Evolutionary conservation across 2,797 vertebrate genomes (phyloP), one percentile per base, ranked within the genome.

Genomic region (Phalloptychus januarius): DNA sequence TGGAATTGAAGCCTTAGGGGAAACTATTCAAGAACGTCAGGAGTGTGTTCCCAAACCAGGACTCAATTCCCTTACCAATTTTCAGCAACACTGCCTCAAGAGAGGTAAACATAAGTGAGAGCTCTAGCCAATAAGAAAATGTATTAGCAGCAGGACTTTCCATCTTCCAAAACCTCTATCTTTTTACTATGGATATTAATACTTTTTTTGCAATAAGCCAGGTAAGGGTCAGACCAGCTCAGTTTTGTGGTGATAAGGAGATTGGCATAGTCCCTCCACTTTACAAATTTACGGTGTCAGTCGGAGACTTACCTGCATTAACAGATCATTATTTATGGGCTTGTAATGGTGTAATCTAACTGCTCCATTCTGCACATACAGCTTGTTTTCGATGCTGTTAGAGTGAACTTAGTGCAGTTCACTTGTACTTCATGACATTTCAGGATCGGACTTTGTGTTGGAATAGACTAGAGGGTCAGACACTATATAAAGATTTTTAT

Each of bases 41-140:
- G 89, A 93, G 92, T 87, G 85, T 44, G 67, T 83, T 92, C 85
- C 88, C 86, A 90, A 90, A 93, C 89, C 88, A 86, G 85, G 86
- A 90, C 87, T 88, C 88, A 93, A 95, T 93, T 94, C 91, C 91
- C 92, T 87, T 85, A 91, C 85, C 93, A 94, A 94, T 95, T 95
- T 95, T 94, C 90, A 93, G 94, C 93, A 92, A 94, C 91, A 85
- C 78, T 93, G 92, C 92, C 92, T 92, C 91, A 83, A 90, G 92
- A 93, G 92, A 91, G 89, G 91, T 94, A 91, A 94, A 94, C 92
- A 93, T 91, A 84, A 86, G 90, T 78, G 87, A 90, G 83, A 87
- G 88, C 89, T 83, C 85, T 85, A 89, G 81, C 90, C 90, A 90
- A 88, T 92, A 91, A 87, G 85, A 88, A 86, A 90, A 76, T 54